A percentile compares a stretch with the other conserved stretches of the same genome.
These are phyloP conservation scores for Micropoecilia bifurca DNA, from an alignment of 2,797 vertebrate species.

Conservation along the genomic window DNA sequence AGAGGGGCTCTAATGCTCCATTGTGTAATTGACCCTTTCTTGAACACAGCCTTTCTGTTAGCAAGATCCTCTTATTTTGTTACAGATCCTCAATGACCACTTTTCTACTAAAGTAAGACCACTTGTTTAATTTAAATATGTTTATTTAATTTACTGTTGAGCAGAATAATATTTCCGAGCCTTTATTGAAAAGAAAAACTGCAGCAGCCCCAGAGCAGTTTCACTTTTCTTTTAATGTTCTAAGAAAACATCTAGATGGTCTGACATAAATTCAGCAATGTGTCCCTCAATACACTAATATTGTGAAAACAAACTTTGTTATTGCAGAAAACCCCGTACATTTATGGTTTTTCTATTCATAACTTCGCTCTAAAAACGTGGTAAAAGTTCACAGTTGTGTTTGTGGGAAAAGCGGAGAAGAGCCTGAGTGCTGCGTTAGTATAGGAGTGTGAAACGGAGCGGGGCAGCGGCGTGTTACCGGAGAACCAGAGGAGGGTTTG, in stretches of 20 bases:
- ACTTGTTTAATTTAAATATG: neutral
- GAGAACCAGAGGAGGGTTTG: slow-evolving; percentile 63
- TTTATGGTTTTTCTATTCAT: neutral
- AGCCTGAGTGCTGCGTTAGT: slow-evolving; percentile 8
- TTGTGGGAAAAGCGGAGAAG: neutral
- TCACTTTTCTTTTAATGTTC: neutral
- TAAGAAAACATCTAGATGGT: neutral
- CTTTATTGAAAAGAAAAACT: neutral
- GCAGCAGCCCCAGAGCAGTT: neutral
- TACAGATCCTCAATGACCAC: neutral
- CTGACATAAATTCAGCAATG: neutral
- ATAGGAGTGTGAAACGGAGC: slow-evolving; percentile 34
- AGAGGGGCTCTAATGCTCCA: too few relatives aligned
- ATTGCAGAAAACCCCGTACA: neutral
- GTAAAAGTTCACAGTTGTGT: neutral
- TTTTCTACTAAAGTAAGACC: neutral
- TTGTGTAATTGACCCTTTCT: too few relatives aligned
- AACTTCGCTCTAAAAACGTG: neutral
- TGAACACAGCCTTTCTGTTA: too few relatives aligned
- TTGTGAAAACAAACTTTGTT: neutral
- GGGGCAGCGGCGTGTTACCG: slow-evolving; percentile 38
- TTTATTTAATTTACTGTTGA: neutral
- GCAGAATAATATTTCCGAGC: neutral
- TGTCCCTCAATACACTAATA: neutral
- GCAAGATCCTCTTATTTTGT: neutral